Evolutionary conservation across 2,888 invertebrate species (phyloP), one percentile per base, ranked within the genome.

Genomic region (Prosapia bicincta): DNA sequence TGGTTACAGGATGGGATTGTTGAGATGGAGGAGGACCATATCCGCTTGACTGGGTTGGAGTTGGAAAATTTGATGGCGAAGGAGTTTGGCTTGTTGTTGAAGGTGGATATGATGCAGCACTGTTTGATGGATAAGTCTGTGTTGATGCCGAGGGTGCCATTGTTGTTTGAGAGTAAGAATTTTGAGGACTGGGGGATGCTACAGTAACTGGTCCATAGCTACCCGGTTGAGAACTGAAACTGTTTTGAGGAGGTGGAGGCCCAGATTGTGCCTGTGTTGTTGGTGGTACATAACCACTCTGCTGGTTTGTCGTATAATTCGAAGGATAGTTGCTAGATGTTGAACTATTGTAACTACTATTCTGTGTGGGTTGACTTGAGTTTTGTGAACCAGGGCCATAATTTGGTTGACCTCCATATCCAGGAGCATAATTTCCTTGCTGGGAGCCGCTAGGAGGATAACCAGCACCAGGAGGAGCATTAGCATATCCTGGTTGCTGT

Each of bases 61-160:
- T 83, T 76, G 82, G 85, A 20, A 90, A 89, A 78, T 90, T 90
- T 74, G 91, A 90, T 74, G 88, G 88, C 25, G 89, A 89, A 1
- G 91, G 89, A 1, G 90, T 89, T 82, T 90, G 90, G 28, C 90
- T 88, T 81, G 90, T 88, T 66, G 83, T 82, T 76, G 83, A 85
- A 20, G 82, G 84, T 10, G 81, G 78, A 71, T 80, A 79, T 38
- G 69, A 85, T 28, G 83, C 82, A 38, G 83, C 82, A 79, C 82
- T 81, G 75, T 88, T 89, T n/a, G 90, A 88, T 0, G 90, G 89
- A 84, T 90, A 90, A 26, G 90, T 90, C 78, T 86, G 86, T 0
- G 86, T 86, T 0, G 86, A 85, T 13, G 86, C 86, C 0, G 86
- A 85, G 10, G 86, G 86, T 15, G 86, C 86, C 77, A 84, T 84